Conservation (phyloP, 2,113 vertebrate genomes). For the Chionomys nivalis region DNA sequence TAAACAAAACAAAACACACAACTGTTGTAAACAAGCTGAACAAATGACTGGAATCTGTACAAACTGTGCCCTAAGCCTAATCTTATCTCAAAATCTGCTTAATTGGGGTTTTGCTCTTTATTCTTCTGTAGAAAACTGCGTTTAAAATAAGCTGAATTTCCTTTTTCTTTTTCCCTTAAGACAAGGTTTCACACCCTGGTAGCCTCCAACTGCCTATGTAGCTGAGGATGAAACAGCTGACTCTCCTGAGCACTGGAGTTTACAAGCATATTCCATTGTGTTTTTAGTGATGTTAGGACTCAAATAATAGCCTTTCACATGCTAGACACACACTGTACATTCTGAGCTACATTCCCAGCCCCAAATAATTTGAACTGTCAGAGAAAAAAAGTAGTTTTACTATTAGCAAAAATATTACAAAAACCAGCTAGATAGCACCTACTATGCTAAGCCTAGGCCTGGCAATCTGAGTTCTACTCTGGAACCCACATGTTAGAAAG, state of each 20-base stretch:
- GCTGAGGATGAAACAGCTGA: background rate
- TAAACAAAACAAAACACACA: background rate
- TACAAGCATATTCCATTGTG: background rate
- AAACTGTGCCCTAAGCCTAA: background rate
- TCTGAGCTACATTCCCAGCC: background rate
- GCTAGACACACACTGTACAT: background rate
- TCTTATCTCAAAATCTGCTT: constrained; percentile 47
- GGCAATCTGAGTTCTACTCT: background rate
- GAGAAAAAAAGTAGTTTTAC: background rate
- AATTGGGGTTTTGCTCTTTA: background rate
- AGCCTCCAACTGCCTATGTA: background rate
- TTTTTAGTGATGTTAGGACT: background rate
- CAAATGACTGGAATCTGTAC: background rate
- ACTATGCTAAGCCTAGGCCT: background rate
- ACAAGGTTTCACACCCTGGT: background rate
- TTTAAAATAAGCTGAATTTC: constrained; percentile 17
- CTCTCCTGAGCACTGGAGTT: background rate
- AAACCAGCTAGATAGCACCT: background rate
- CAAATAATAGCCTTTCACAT: background rate
- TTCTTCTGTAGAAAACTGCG: background rate
- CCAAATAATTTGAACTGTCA: background rate
- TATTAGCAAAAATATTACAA: background rate
- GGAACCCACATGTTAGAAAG: background rate
- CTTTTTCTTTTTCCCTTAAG: background rate
- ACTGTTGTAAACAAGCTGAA: background rate